phyloP scores from a whole-genome alignment of 92 coral and sea anemone genomes.

The Phenganax marumi region DNA sequence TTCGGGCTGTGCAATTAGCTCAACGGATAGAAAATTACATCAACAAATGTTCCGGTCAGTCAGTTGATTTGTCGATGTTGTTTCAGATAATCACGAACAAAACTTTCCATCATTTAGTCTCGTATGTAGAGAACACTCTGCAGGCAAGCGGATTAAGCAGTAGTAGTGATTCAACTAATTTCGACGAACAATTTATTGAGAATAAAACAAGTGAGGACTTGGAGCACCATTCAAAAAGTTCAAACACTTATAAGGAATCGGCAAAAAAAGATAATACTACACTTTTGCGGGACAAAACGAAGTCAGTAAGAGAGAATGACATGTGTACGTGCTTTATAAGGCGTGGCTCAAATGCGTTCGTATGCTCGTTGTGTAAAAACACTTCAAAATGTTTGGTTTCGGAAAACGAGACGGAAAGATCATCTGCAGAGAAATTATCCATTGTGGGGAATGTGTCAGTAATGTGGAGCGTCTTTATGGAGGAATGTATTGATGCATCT shows the following conservation, averaged over 20 bases:
- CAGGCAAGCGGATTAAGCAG: not conserved
- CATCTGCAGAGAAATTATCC: not conserved
- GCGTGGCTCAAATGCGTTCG: constrained; percentile 61
- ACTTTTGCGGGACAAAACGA: not conserved
- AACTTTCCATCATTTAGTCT: constrained; percentile 65
- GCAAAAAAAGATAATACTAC: not conserved
- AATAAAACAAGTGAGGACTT: not conserved
- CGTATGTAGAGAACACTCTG: constrained; percentile 52
- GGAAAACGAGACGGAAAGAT: not conserved
- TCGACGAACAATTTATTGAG: not conserved
- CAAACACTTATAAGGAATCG: not conserved
- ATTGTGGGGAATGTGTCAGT: not conserved
- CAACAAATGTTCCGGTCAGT: constrained; percentile 18
- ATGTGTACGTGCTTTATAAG: constrained; percentile 72
- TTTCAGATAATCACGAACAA: constrained; percentile 70
- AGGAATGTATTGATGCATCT: constrained; percentile 91
- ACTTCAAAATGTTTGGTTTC: not conserved
- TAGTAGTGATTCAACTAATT: not conserved
- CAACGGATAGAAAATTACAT: constrained; percentile 70
- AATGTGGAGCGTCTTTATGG: constrained; percentile 66
- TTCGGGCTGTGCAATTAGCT: constrained; percentile 70
- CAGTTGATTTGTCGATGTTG: constrained; percentile 55
- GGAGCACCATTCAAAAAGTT: not conserved
- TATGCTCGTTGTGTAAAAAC: constrained; percentile 52
- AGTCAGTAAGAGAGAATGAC: not conserved